A percentile compares a stretch with the other conserved stretches of the same genome.
These are phyloP conservation scores for Drosophila ustulata DNA, from an alignment of 2,888 invertebrate species.

Conservation along the genomic window DNA sequence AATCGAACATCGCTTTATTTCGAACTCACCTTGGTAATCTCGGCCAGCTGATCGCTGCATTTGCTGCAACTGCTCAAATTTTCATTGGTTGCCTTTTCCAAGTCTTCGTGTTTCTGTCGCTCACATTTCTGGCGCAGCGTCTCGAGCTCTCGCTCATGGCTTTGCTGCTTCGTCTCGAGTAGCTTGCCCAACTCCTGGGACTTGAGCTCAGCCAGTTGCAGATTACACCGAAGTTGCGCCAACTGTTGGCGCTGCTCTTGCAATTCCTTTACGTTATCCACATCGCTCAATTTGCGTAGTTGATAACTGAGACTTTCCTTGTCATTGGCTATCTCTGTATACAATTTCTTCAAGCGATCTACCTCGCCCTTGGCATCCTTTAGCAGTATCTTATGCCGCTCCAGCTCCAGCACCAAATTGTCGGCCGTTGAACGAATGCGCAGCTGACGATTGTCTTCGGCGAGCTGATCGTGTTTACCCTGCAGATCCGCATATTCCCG, in stretches of 20 bases:
- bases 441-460: conserved; percentile 73
- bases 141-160: conserved; percentile 80
- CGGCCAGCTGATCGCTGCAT: conserved; percentile 79
- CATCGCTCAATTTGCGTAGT: conserved; percentile 86
- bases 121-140: conserved; percentile 73
- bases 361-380: conserved; percentile 87
- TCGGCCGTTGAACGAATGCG: conserved; percentile 61
- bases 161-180: conserved; percentile 86
- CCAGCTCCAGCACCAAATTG: conserved; percentile 84
- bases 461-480: conserved; percentile 70
- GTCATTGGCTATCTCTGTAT: conserved; percentile 87
- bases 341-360: conserved; percentile 86
- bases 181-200: conserved; percentile 85
- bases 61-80: conserved; percentile 74
- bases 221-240: conserved; percentile 86
- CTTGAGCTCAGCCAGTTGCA: conserved; percentile 82
- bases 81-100: conserved; percentile 60
- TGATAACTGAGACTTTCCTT: conserved; percentile 87
- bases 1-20: background rate
- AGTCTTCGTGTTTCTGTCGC: conserved; percentile 62
- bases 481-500: conserved; percentile 79
- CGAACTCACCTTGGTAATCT: conserved; percentile 79
- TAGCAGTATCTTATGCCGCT: conserved; percentile 86
- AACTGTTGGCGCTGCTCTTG: conserved; percentile 87
- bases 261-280: conserved; percentile 85